phyloP scores from a whole-genome alignment of 1,140 invertebrate species.

The Rhynchophorus ferrugineus region DNA sequence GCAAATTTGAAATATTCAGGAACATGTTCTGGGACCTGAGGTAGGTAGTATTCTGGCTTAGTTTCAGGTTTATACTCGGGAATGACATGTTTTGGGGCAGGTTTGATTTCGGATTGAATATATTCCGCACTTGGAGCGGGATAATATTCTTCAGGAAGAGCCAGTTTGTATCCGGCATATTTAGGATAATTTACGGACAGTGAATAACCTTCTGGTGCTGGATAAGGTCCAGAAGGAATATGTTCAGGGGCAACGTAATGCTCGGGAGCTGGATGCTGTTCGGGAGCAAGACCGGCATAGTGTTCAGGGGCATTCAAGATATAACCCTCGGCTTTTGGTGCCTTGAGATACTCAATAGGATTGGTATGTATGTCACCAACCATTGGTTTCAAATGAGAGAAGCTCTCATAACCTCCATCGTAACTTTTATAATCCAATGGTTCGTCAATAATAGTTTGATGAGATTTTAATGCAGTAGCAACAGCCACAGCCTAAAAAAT shows the following conservation, averaged over 20 bases:
- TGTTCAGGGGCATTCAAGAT: conserved; percentile 12
- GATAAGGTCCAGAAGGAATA: not conserved
- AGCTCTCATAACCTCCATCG: conserved; percentile 17
- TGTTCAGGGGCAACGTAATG: too few relatives aligned
- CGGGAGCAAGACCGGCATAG: too few relatives aligned
- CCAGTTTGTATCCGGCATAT: not conserved
- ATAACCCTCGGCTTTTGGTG: conserved; percentile 13
- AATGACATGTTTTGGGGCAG: too few relatives aligned
- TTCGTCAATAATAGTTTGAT: conserved; percentile 7
- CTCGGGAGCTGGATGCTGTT: too few relatives aligned
- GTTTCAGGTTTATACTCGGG: too few relatives aligned
- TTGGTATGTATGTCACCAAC: conserved; percentile 14
- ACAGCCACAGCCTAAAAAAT: conserved; percentile 1
- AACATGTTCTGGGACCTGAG: too few relatives aligned
- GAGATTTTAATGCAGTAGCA: conserved; percentile 1
- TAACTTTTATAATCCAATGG: conserved; percentile 17
- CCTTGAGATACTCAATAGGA: conserved; percentile 12
- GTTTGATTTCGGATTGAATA: too few relatives aligned
- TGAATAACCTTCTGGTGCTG: not conserved
- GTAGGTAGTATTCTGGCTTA: too few relatives aligned
- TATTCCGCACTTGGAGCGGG: too few relatives aligned
- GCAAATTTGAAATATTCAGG: too few relatives aligned
- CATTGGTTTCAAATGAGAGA: conserved; percentile 7
- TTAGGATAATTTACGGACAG: not conserved
- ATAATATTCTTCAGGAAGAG: not conserved